Evolutionary conservation across 2,888 invertebrate species (phyloP), one percentile per base, ranked within the genome.

Genomic region (Drosophila aldrichi): DNA sequence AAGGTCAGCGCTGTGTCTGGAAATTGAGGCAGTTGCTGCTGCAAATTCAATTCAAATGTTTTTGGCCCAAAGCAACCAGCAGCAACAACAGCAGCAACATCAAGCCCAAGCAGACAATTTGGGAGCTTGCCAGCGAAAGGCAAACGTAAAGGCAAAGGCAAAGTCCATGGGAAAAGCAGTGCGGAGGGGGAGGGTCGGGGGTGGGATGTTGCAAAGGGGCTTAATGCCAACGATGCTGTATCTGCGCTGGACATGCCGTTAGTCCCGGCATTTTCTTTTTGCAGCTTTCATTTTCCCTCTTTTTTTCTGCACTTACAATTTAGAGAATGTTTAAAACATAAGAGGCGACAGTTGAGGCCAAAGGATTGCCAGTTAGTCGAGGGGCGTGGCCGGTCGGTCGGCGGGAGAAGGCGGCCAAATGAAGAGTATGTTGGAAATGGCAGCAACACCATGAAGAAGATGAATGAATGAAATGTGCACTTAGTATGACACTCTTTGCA

Each of bases 31-130:
- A 76, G 79, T 74, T 61, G 65, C 77, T 66, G 70, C 81, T 74
- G 77, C 85, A 89, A 87, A 85, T 85, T 84, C 84, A 89, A 85
- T 85, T 85, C 84, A 85, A 84, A 84, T 88, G 84, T 81, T 83
- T 79, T 72, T 81, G 67, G 66, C 65, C 79, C 77, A 64, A 71
- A 79, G 60, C 73, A 60, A 58, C 48, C 65, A 49, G 49, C n/a
- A 58, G 62, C 59, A 58, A 29, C 56, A 71, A 63, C 69, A 70
- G 46, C 38, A 59, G 59, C 52, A 51, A 55, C 58, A 22, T 22
- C 20, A 40, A 58, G 40, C 29, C 55, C 66, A 62, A 62, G 43
- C 59, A 82, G 83, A 89, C 84, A 81, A 81, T 91, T 91, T 90
- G 91, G 91, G 81, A 76, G 84, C 77, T 72, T 82, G 90, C 88